A percentile compares a stretch with the other conserved stretches of the same genome.
Evolutionary conservation across 1,140 invertebrate species (phyloP).

Genomic region (Drosophila erecta): DNA sequence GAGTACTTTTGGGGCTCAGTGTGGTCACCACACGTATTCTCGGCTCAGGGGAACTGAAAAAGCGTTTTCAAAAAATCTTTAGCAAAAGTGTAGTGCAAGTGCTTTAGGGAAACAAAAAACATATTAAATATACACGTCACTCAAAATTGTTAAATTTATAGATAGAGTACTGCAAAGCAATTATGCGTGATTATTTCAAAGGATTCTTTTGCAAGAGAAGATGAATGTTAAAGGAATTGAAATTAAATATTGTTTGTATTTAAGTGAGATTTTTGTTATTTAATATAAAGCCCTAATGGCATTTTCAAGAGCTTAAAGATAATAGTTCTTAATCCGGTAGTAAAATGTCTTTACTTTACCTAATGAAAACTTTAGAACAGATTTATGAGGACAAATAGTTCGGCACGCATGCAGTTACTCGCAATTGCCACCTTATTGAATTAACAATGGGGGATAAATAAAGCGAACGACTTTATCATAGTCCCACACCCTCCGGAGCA

Average conservation of each 20-base stretch:
- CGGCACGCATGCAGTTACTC: background rate
- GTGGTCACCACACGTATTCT: slow-evolving; percentile 5
- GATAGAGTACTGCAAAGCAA: too few species aligned
- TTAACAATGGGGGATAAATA: slow-evolving; percentile 36
- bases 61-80: background rate
- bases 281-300: too few species aligned
- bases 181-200: too few species aligned
- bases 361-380: background rate
- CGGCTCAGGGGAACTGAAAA: background rate
- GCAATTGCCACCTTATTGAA: slow-evolving; percentile 39
- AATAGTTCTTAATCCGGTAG: too few species aligned
- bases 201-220: too few species aligned
- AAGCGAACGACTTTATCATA: slow-evolving; percentile 45
- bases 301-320: too few species aligned
- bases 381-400: slow-evolving; percentile 11
- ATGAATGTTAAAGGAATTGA: too few species aligned
- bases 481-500: slow-evolving; percentile 36
- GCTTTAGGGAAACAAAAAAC: background rate
- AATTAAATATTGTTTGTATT: too few species aligned
- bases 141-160: background rate
- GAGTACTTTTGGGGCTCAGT: slow-evolving; percentile 3
- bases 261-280: too few species aligned
- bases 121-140: background rate
- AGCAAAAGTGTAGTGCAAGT: background rate
- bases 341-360: background rate